Evolutionary conservation across 2,113 vertebrate genomes (phyloP), one percentile per base, ranked within the genome.

Genomic region (Fregata magnificens): DNA sequence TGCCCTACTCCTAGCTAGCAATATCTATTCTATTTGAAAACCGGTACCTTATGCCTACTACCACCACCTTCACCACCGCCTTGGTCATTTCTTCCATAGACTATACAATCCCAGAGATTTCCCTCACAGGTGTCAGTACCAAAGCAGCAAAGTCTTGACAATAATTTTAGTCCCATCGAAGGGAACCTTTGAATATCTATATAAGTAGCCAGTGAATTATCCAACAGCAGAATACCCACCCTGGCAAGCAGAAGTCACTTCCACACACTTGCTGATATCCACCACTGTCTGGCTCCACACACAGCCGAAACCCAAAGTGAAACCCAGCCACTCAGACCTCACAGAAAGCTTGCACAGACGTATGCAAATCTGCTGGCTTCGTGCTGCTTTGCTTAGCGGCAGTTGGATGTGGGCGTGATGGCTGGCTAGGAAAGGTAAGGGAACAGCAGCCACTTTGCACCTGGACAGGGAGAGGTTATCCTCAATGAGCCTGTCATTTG

Each of bases 71-170:
- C 26, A 61, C 21, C 7, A 40, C 49, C 6, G 3, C 50, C 11
- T 34, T 49, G 28, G 52, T 79, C 7, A 62, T 82, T 82, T 82
- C 53, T 94, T 80, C 36, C 53, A 47, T 10, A 85, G 56, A 65
- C 44, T 94, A 74, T 94, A 87, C 55, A 82, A 44, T 47, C 28
- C 29, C 56, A 82, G 50, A 74, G 28, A 74, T 24, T 82, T 85
- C 16, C 40, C 47, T 85, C 25, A 56, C 18, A 63, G 55, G 11
- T 32, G 38, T 49, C 34, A 42, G 34, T 65, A 65, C 81, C 86
- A 95, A 96, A 96, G 47, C 62, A 93, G 40, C 77, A 80, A 86
- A 92, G 34, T 14, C 66, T 70, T 90, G 66, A 85, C 40, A 88
- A 73, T 36, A 38, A 78, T 32, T 40, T 69, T 26, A 91, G 77